Evolutionary conservation across 2,797 vertebrate genomes (phyloP).

Genomic region (Enteromius unitaeniatus): DNA sequence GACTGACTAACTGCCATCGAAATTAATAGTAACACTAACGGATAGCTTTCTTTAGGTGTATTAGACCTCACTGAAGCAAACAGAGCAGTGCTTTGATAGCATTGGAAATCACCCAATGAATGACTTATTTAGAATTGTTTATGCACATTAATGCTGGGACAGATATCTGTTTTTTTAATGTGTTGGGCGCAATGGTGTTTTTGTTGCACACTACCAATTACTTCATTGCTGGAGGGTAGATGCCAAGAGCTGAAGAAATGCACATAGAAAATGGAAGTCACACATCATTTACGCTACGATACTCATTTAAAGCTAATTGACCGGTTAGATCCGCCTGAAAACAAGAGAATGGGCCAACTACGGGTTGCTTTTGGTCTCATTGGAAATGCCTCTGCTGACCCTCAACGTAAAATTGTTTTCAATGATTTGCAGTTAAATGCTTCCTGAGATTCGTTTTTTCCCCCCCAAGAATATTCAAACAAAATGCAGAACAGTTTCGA

Average conservation of each 20-base stretch:
- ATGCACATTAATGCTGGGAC: background rate
- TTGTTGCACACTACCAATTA: background rate
- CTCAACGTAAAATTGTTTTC: conserved; percentile 43
- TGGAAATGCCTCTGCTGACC: conserved; percentile 38
- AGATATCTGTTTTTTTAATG: background rate
- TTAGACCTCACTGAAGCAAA: conserved; percentile 9
- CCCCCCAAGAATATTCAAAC: conserved; percentile 17
- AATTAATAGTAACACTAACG: background rate
- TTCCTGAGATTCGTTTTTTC: conserved; percentile 51
- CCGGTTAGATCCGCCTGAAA: conserved; percentile 19
- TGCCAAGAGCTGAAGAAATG: conserved; percentile 28
- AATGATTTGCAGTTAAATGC: conserved; percentile 56
- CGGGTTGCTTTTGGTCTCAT: conserved; percentile 32
- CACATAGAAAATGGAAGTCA: conserved; percentile 25
- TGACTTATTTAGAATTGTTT: conserved; percentile 3
- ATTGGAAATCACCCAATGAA: background rate
- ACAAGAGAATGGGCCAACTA: conserved; percentile 45
- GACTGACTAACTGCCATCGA: background rate
- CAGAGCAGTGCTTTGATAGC: background rate
- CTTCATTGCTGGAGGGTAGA: conserved; percentile 13
- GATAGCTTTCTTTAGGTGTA: background rate
- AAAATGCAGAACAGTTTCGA: conserved; percentile 35
- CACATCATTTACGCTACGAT: conserved; percentile 15
- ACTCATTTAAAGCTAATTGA: conserved; percentile 36
- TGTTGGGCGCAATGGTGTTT: conserved; percentile 16